Evolutionary conservation across 2,888 invertebrate genomes (phyloP), one percentile per base, ranked within the genome.

Genomic region (Pediacus dermestoides): DNA sequence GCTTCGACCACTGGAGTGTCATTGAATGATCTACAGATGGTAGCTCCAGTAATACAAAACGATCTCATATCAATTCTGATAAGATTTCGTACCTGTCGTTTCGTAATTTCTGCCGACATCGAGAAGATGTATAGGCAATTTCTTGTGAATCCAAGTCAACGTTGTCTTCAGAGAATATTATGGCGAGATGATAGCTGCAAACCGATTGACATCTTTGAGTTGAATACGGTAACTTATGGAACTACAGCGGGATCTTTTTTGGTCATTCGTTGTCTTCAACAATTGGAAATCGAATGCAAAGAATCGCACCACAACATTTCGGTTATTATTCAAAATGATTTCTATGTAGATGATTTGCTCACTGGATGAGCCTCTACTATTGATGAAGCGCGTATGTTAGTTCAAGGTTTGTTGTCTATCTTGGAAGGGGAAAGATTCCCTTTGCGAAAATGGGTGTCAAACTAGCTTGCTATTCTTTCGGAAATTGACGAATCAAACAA

Each of bases 321-420:
- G 3, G 9, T 33, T 11, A 35, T 39, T 2, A 48, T 48, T 12
- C 6, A 15, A 13, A 31, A 46, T 13, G 41, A 46, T 18, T 45
- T 52, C 30, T 52, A 52, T 21, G 39, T 52, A 3, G 50, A 50
- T 10, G 43, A 51, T 32, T 9, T 50, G 3, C 27, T 51, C 2
- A 41, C 39, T 3, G n/a, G n/a, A n/a, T n/a, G n/a, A n/a, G n/a
- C n/a, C n/a, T n/a, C n/a, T n/a, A n/a, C n/a, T n/a, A n/a, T n/a
- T n/a, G n/a, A n/a, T n/a, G n/a, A n/a, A n/a, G n/a, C n/a, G n/a
- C n/a, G n/a, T n/a, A n/a, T n/a, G 8, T 3, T 32, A n/a, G 21
- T 22, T 22, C 3, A 3, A n/a, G n/a, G n/a, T n/a, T n/a, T n/a
- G n/a, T n/a, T n/a, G n/a, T n/a, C n/a, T n/a, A n/a, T n/a, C n/a